phyloP scores from a whole-genome alignment of 2,797 vertebrate genomes.

The Danio kyathit region DNA sequence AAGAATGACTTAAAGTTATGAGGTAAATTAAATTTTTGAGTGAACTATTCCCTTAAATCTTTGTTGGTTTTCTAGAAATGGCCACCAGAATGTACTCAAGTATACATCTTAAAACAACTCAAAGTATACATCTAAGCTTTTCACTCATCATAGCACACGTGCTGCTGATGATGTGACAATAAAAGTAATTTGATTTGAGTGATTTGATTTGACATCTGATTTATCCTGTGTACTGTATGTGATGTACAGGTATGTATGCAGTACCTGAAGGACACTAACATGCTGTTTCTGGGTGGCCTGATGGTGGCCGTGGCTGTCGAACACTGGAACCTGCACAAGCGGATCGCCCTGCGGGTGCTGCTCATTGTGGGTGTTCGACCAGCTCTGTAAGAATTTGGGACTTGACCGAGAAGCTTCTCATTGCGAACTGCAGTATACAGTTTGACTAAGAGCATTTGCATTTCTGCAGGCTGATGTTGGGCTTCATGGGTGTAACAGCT shows the following conservation, averaged over 20 bases:
- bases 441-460: not conserved
- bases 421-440: not conserved
- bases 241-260: slow-evolving; percentile 89
- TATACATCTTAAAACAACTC: too few relatives aligned
- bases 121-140: not conserved
- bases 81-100: not conserved
- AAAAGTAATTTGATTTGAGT: too few relatives aligned
- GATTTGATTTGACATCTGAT: too few relatives aligned
- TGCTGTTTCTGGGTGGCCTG: slow-evolving; percentile 94
- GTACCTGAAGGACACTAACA: slow-evolving; percentile 95
- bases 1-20: too few relatives aligned
- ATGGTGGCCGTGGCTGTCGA: slow-evolving; percentile 92
- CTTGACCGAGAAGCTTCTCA: not conserved
- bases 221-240: not conserved
- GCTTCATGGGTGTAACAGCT: slow-evolving; percentile 94
- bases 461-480: slow-evolving; percentile 88
- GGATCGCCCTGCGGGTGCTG: slow-evolving; percentile 89
- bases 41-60: too few relatives aligned
- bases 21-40: too few relatives aligned
- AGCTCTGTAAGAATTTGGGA: slow-evolving; percentile 82
- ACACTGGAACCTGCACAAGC: slow-evolving; percentile 94
- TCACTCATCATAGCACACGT: too few relatives aligned
- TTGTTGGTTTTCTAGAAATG: too few relatives aligned
- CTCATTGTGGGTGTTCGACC: slow-evolving; percentile 89
- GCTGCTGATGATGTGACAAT: too few relatives aligned